Percentiles rank a stretch among this genome's conserved stretches.
These are phyloP conservation scores for Narcine bancroftii DNA, from an alignment of 2,113 vertebrate species.

Conservation along the genomic window DNA sequence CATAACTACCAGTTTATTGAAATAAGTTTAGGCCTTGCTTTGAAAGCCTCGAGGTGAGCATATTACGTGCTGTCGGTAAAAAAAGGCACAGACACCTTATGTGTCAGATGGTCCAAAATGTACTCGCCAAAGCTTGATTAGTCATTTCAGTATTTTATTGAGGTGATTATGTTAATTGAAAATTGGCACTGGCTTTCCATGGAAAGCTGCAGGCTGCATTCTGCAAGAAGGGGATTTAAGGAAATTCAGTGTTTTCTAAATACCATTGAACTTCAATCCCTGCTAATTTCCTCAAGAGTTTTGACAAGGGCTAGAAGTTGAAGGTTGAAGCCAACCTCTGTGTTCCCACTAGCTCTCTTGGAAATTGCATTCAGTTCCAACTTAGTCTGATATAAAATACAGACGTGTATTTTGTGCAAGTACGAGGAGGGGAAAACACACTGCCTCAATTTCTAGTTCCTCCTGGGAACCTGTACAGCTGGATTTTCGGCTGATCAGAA, in stretches of 20 bases:
- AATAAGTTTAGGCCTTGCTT: background rate
- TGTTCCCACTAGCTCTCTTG: background rate
- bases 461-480: background rate
- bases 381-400: background rate
- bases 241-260: background rate
- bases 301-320: background rate
- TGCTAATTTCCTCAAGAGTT: background rate
- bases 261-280: background rate
- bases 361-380: background rate
- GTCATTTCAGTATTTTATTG: constrained; percentile 28
- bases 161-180: constrained; percentile 30
- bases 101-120: constrained; percentile 22
- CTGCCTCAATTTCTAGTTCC: background rate
- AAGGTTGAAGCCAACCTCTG: background rate
- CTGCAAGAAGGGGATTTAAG: background rate
- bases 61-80: background rate
- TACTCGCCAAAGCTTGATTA: constrained; percentile 7
- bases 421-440: background rate
- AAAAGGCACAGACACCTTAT: constrained; percentile 3
- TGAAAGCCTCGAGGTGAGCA: background rate
- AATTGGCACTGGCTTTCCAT: constrained; percentile 7
- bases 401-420: background rate
- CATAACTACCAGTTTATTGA: background rate
- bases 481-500: background rate
- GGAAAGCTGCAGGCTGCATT: constrained; percentile 25